Evolutionary conservation across 2,888 invertebrate genomes (phyloP), one percentile per base, ranked within the genome.

Genomic region (Alloplasta piceator): DNA sequence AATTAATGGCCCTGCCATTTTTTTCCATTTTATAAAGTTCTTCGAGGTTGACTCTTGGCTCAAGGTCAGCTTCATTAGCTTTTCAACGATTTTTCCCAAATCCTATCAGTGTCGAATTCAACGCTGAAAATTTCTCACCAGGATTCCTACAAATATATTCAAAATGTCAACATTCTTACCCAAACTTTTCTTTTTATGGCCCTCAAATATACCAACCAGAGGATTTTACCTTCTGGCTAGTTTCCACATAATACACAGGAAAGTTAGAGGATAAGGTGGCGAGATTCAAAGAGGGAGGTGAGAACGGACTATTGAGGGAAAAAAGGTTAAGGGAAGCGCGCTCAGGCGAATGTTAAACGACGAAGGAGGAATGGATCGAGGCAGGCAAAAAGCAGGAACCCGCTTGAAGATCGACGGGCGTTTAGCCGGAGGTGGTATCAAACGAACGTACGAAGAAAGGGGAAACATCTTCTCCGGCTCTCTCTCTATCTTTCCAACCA

Each of bases 381-480:
- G 26, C 26, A 26, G 26, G 26, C 36, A 48, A 10, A 41, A 46
- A 63, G 50, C 41, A 78, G 6, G 41, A 48, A 66, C 36, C 56
- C 48, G 38, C 56, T 43, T 50, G 14, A 61, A 50, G 56, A 68
- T 70, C 68, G 72, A 50, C 68, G 46, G 12, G 16, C 61, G 72
- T 71, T 80, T 64, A 80, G 58, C 60, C 72, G 58, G 64, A 66
- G 56, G 70, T 78, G 43, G 74, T 72, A 78, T 82, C 78, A 80
- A 82, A 70, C 73, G 76, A 78, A 61, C n/a, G n/a, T n/a, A n/a
- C 76, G 60, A 61, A 76, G 72, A 36, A 50, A 58, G 56, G 16
- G 48, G 26, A 76, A 71, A 67, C 55, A 64, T 55, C 58, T 63
- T 16, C 43, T 46, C 55, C 5, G 12, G 12, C 48, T n/a, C 43